phyloP scores from a whole-genome alignment of 2,888 invertebrate genomes.

The Hydropsyche betteni region DNA sequence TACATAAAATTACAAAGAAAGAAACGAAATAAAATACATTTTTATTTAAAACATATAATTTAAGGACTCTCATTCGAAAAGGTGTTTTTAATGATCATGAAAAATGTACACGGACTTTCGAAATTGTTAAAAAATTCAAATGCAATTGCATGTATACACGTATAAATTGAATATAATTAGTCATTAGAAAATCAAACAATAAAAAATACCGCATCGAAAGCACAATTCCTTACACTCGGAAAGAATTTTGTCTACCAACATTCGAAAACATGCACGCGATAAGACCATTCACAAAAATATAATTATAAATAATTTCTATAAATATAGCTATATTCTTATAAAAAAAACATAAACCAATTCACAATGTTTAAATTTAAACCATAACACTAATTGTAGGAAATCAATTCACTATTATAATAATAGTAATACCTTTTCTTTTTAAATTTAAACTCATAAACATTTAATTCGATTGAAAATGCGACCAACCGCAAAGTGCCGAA shows the following conservation, averaged over 20 bases:
- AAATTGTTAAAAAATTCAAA: no score
- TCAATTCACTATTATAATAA: constrained; percentile 28
- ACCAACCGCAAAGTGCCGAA: not conserved
- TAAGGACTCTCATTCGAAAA: no score
- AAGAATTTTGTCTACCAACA: not conserved
- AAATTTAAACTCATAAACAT: not conserved
- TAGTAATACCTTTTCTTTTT: constrained; percentile 24
- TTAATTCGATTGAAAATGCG: not conserved
- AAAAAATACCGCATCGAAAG: no score
- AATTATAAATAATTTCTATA: constrained; percentile 22
- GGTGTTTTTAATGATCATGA: no score
- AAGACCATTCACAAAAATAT: not conserved
- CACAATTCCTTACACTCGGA: no score
- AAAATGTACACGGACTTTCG: no score
- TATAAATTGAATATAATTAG: no score
- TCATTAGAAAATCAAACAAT: no score
- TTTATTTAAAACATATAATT: no score
- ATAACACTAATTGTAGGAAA: constrained; percentile 26
- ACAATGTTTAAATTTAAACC: constrained; percentile 9
- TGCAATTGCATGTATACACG: no score
- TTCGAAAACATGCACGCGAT: not conserved
- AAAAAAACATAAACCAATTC: constrained; percentile 22
- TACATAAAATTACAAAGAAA: no score
- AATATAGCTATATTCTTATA: constrained; percentile 4
- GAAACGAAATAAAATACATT: no score